phyloP scores from a whole-genome alignment of 1,140 invertebrate species.

The Danaus melanippus region DNA sequence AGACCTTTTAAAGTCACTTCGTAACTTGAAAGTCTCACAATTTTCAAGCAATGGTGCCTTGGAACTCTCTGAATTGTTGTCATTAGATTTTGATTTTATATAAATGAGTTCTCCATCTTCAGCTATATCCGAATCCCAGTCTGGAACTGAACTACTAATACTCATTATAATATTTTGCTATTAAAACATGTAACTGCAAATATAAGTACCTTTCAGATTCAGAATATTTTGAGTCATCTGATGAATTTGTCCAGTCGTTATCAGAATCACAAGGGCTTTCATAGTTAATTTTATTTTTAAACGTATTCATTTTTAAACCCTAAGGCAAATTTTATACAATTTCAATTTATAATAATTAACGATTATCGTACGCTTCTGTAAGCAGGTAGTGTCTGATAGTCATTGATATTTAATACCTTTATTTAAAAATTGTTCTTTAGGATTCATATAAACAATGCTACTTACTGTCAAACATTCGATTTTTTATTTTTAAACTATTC shows the following conservation, averaged over 20 bases:
- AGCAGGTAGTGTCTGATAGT: not conserved
- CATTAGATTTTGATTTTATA: slow-evolving; percentile 52
- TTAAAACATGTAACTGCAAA: slow-evolving; percentile 2
- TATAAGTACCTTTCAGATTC: slow-evolving; percentile 52
- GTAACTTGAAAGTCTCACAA: slow-evolving; percentile 57
- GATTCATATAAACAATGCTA: too few relatives aligned
- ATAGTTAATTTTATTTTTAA: slow-evolving; percentile 40
- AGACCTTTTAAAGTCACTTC: slow-evolving; percentile 59
- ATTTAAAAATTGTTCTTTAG: too few relatives aligned
- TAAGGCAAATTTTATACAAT: slow-evolving; percentile 18
- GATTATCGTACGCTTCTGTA: not conserved
- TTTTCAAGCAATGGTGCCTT: slow-evolving; percentile 54
- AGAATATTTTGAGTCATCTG: slow-evolving; percentile 57
- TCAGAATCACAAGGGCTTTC: slow-evolving; percentile 59
- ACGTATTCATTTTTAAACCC: slow-evolving; percentile 35
- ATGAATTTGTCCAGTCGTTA: slow-evolving; percentile 62
- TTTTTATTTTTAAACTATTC: too few relatives aligned
- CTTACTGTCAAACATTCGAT: too few relatives aligned
- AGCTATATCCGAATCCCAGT: slow-evolving; percentile 76
- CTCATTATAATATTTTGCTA: not conserved
- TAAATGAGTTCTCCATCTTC: slow-evolving; percentile 75
- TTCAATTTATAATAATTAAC: slow-evolving; percentile 19
- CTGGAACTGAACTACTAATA: slow-evolving; percentile 72
- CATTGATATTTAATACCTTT: not conserved
- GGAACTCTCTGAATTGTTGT: slow-evolving; percentile 23